Percentiles rank a stretch among this genome's conserved stretches.
These are phyloP conservation scores for Eugnorisma glareosa DNA, from an alignment of 2,888 invertebrate genomes.

Conservation along the genomic window DNA sequence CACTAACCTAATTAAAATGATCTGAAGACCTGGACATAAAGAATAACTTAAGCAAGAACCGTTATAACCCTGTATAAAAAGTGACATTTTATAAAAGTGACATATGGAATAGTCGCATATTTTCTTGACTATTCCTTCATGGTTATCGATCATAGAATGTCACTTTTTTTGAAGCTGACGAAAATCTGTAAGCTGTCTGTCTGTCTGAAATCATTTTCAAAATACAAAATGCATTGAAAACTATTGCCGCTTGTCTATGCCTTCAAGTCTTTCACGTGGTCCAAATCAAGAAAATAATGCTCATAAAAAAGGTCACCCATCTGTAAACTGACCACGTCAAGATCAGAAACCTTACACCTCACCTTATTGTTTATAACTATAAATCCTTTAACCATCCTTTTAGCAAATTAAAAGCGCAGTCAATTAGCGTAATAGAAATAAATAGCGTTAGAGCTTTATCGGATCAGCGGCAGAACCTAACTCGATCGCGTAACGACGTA, in stretches of 20 bases:
- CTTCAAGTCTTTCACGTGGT: background rate
- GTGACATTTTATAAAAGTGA: too few relatives aligned
- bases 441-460: constrained; percentile 58
- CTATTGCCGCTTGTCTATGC: background rate
- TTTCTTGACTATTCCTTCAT: too few relatives aligned
- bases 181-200: too few relatives aligned
- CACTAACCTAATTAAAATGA: background rate
- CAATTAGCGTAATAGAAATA: constrained; percentile 55
- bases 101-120: too few relatives aligned
- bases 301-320: background rate
- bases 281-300: background rate
- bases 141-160: too few relatives aligned
- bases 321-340: background rate
- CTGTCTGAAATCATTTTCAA: too few relatives aligned
- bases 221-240: background rate
- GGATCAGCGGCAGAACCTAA: constrained; percentile 57
- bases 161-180: too few relatives aligned
- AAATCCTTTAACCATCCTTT: background rate
- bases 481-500: constrained; percentile 64
- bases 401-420: constrained; percentile 40
- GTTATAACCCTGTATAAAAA: too few relatives aligned
- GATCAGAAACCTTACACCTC: background rate
- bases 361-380: constrained; percentile 30
- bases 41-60: background rate
- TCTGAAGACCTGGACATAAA: background rate